Evolutionary conservation across 30 jellyfish, hydroid and myxozoan species (phyloP).

Genomic region (Aurelia aurita): DNA sequence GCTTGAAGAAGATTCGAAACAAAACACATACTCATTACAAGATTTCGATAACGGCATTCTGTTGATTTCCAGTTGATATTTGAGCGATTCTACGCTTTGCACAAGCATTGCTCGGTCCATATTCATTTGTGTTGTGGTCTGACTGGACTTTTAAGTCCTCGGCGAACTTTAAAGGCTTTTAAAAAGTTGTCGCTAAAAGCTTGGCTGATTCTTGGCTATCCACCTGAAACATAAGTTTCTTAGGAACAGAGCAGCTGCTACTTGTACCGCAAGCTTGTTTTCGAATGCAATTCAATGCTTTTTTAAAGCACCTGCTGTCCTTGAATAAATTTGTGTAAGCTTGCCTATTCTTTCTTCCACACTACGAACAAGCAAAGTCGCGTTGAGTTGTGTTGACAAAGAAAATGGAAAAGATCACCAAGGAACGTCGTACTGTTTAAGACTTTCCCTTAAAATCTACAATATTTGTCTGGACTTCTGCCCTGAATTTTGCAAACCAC

Average conservation of each 20-base stretch:
- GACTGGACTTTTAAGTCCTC: constrained; percentile 2
- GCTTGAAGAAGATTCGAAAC: neutral
- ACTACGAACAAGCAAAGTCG: neutral
- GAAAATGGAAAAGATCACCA: too few relatives aligned
- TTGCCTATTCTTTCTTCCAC: neutral
- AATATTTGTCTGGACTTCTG: too few relatives aligned
- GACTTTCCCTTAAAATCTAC: too few relatives aligned
- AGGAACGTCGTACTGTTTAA: too few relatives aligned
- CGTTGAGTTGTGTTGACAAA: too few relatives aligned
- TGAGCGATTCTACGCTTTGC: constrained; percentile 91
- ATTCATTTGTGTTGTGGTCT: neutral
- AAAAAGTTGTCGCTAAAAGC: constrained; percentile 19
- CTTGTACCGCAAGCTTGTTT: constrained; percentile 8
- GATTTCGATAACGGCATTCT: constrained; percentile 97
- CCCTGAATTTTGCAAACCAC: too few relatives aligned
- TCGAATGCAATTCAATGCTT: constrained; percentile 17
- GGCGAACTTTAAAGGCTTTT: neutral
- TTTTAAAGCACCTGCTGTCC: constrained; percentile 4
- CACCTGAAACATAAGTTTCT: neutral
- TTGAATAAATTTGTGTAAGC: neutral
- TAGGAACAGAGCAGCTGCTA: neutral
- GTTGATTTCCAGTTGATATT: constrained; percentile 76
- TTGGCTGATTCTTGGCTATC: constrained; percentile 2
- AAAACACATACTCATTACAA: constrained; percentile 90
- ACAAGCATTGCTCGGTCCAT: constrained; percentile 89